These are phyloP conservation scores for Grantiella picta DNA, from an alignment of 2,113 vertebrate species.

Conservation along the genomic window DNA sequence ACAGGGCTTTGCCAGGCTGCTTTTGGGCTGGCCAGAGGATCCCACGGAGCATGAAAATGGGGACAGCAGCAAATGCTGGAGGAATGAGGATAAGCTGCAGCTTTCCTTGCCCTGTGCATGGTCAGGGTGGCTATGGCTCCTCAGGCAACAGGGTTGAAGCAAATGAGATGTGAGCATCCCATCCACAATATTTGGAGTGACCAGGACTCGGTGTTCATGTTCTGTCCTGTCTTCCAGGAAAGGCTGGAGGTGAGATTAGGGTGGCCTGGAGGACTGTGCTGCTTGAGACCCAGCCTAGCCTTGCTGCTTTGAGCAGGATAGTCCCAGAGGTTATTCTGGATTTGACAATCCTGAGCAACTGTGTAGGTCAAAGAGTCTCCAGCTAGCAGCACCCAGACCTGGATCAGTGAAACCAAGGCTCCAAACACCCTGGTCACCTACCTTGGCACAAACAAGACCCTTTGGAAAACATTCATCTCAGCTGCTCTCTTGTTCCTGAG, in stretches of 20 bases:
- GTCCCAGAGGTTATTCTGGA: not conserved
- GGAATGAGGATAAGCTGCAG: not conserved
- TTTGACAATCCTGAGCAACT: not conserved
- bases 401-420: not conserved
- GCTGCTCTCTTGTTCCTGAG: not conserved
- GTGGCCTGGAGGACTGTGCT: rapidly evolving
- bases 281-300: not conserved
- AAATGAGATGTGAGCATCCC: not conserved
- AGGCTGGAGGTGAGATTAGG: not conserved
- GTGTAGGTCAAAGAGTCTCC: not conserved
- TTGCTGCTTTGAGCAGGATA: not conserved
- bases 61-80: not conserved
- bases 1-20: not conserved
- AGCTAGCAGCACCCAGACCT: not conserved
- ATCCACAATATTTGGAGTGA: too few species aligned
- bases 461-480: not conserved
- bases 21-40: not conserved
- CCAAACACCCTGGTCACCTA: not conserved
- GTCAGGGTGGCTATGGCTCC: rapidly evolving
- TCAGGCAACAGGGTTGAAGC: not conserved
- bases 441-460: not conserved
- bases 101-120: not conserved
- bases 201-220: not conserved
- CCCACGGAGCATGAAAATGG: not conserved
- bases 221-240: not conserved